Conservation (phyloP, 2,113 vertebrate genomes). For the Macroglossus sobrinus region DNA sequence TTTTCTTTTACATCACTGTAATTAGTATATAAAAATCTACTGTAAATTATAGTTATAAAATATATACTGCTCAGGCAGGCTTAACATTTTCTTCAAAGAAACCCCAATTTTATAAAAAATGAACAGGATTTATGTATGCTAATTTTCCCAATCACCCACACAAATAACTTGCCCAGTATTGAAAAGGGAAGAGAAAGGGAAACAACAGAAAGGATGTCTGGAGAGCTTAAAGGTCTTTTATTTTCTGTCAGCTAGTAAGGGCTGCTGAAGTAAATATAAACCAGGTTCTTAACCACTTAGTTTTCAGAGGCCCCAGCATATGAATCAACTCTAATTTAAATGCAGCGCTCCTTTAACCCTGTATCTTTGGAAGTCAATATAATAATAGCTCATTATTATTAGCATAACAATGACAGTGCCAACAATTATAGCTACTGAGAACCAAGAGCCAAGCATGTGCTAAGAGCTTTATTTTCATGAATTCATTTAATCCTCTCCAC, state of each 20-base stretch:
- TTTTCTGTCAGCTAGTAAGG: background rate
- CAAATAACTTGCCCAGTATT: background rate
- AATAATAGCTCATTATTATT: background rate
- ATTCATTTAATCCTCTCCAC: background rate
- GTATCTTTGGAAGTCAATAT: background rate
- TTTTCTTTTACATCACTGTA: background rate
- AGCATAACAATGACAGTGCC: background rate
- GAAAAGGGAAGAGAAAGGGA: background rate
- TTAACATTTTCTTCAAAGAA: slow-evolving; percentile 3
- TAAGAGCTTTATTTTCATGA: background rate
- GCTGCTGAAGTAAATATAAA: background rate
- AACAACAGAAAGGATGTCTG: background rate
- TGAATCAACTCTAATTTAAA: background rate
- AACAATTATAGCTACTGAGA: background rate
- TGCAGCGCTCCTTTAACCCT: background rate
- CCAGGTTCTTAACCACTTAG: background rate
- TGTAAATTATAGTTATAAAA: background rate
- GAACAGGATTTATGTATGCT: background rate
- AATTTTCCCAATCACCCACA: background rate
- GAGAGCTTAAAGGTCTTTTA: background rate
- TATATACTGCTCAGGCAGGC: background rate
- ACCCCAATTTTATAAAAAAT: background rate
- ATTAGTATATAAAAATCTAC: background rate
- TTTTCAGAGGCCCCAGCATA: background rate
- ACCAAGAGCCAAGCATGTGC: background rate